A percentile compares a stretch with the other conserved stretches of the same genome.
Conservation (phyloP, 2,113 vertebrate genomes). For the Tachuris rubrigastra region DNA sequence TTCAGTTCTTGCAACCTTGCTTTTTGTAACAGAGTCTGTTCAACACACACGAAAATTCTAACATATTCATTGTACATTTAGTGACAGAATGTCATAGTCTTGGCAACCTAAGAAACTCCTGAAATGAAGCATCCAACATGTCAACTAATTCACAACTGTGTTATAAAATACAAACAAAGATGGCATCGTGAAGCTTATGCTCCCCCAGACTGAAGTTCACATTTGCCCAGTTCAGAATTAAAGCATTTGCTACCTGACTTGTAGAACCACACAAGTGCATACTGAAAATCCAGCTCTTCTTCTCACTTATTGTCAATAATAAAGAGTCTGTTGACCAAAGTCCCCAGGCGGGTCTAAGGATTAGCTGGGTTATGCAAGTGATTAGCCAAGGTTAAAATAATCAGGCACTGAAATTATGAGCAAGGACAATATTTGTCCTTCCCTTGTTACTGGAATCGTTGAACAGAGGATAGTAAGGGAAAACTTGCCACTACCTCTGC, state of each 20-base stretch:
- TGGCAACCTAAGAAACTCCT: background rate
- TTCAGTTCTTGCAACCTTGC: background rate
- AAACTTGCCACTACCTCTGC: background rate
- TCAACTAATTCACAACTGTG: background rate
- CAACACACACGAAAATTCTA: background rate
- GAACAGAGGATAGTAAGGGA: background rate
- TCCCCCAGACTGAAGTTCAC: background rate
- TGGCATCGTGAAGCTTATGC: background rate
- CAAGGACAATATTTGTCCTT: background rate
- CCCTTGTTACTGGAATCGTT: background rate
- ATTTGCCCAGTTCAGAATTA: background rate
- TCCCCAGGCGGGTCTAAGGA: background rate
- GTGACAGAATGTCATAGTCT: background rate
- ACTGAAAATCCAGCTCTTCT: background rate
- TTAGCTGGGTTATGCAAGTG: background rate
- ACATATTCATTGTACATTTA: background rate
- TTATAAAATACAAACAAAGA: background rate
- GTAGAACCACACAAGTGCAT: background rate
- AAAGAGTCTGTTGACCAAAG: background rate
- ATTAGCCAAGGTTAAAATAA: constrained; percentile 21
- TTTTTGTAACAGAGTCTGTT: background rate
- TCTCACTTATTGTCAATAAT: background rate
- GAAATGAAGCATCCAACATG: background rate
- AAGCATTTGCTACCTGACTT: background rate
- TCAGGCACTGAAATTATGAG: background rate